Base-by-base conservation (phyloP, 2,797 vertebrate species). In the Todus mexicanus region DNA sequence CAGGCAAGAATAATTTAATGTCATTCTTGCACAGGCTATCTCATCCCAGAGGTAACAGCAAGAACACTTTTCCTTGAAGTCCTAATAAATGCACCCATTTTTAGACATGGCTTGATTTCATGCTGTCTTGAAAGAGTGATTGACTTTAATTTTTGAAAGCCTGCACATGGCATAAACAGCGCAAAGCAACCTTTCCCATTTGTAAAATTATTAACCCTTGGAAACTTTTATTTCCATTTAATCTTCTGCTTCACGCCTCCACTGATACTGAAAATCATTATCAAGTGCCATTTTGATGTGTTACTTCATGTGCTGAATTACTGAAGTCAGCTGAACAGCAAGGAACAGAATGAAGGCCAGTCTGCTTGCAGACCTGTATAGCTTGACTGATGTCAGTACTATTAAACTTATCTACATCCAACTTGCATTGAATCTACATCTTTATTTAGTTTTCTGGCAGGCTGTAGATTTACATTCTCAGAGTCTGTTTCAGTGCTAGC, bases 241-340 rank as follows among this genome's bases (percentile, higher is more conserved):
- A 85, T 87, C 59, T 79, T 83, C 29, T 93, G n/a, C 35, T 66
- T 91, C n/a, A n/a, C 74, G 35, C 42, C 61, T 80, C 59, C 12
- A 31, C n/a, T 77, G 82, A 81, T 89, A 77, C 18, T 69, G 75
- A 88, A 87, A 93, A 93, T 71, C 73, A 38, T 84, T 94, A 76
- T 37, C 75, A 70, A 90, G 73, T 90, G 65, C n/a, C 47, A 84
- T 75, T 95, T 94, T 92, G 68, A 53, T 90, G 26, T 66, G n/a
- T 84, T 86, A 70, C 33, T 43, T 84, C 56, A 51, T 64, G 71
- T 51, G 81, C 48, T 72, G 77, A 87, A 73, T 87, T 92, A 77
- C 56, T 66, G 77, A 75, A 75, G 26, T 71, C 54, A 77, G 22
- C 40, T 51, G 69, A 78, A 61, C n/a, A 86, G 26, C 50, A 85